Base-by-base conservation (phyloP, 2,888 invertebrate species). In the Hirtodrosophila confusa region DNA sequence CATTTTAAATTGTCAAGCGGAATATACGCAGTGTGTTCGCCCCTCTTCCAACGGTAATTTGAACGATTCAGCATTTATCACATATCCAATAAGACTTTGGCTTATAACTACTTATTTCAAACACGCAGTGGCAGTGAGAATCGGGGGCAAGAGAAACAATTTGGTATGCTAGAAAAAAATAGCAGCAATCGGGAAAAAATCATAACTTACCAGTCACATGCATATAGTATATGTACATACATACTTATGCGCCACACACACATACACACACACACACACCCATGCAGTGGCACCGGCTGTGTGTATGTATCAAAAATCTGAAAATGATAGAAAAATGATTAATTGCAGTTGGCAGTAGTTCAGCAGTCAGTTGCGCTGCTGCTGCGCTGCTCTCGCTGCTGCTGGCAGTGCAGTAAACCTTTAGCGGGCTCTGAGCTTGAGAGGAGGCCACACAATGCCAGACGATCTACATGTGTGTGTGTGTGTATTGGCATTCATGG, bases 251-350 rank as follows among this genome's bases (percentile, higher is more conserved):
- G 17, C 10, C 8, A 45, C 33, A 51, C 41, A 57, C 11, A 51
- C 36, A 49, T 29, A 44, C 12, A 41, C 29, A 47, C 17, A 43
- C n/a, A 50, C 9, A 48, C 50, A 35, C 33, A 58, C 12, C 37
- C 12, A 17, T 35, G 51, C 39, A 37, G 36, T 41, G 66, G 67
- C 57, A 67, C 67, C 66, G 66, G 68, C 58, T 69, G 69, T 70
- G 49, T 74, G 70, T 76, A 70, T 78, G 60, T 78, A 56, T 80
- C 74, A 85, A 84, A 88, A 89, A 88, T 86, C 89, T 89, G 89
- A 88, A 88, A 89, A 84, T 86, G 88, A 88, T 88, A 86, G 88
- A 76, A 87, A 87, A 88, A 89, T 89, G 89, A 89, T 89, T 89
- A 89, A 89, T 89, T 88, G 88, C 84, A 80, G 77, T 84, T 89